Evolutionary conservation across 92 coral and sea anemone species (phyloP), one percentile per base, ranked within the genome.

Genomic region (Porites lobata): DNA sequence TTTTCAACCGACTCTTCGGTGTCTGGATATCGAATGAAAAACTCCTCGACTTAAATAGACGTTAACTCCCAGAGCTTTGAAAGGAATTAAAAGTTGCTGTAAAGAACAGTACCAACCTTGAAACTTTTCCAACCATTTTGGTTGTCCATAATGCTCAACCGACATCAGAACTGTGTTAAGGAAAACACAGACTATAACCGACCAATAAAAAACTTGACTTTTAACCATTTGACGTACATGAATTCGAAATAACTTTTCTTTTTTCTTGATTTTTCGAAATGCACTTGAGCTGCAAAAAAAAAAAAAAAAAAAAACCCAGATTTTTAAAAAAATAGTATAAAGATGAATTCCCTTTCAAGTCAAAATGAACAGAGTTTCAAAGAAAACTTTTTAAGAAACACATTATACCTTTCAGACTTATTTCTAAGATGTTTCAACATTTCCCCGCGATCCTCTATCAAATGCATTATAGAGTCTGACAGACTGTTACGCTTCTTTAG

Each of bases 381-480:
- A 38, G 47, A 70, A 50, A 18, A 76, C 50, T 15, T 76, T 57
- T 19, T 8, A 14, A 56, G 61, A 11, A 11, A 8, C 0, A 15
- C 38, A 17, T 1, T 22, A 9, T 84, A 72, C 81, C 87, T 84
- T 84, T 84, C 78, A 57, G 78, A 29, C 81, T 95, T 91, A 59
- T 88, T 88, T 88, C 90, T 91, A 11, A 93, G 87, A 59, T 96
- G 94, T 65, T 88, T 91, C 65, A 85, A 54, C 51, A 97, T 70
- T 21, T 95, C 98, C 38, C 92, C 90, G 47, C 86, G 96, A 75
- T 94, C 99, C 52, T 96, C 99, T 52, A 97, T 91, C 26, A 97
- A 79, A 73, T 97, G 98, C 98, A 96, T 94, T 80, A 97, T 89
- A 1, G 99, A 96, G 79, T 97, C 99, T 19, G 99, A 96, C 71